Percentiles rank a stretch among this genome's conserved stretches.
Evolutionary conservation across 1,140 invertebrate genomes (phyloP).

Genomic region (Stegodyphus mimosarum): DNA sequence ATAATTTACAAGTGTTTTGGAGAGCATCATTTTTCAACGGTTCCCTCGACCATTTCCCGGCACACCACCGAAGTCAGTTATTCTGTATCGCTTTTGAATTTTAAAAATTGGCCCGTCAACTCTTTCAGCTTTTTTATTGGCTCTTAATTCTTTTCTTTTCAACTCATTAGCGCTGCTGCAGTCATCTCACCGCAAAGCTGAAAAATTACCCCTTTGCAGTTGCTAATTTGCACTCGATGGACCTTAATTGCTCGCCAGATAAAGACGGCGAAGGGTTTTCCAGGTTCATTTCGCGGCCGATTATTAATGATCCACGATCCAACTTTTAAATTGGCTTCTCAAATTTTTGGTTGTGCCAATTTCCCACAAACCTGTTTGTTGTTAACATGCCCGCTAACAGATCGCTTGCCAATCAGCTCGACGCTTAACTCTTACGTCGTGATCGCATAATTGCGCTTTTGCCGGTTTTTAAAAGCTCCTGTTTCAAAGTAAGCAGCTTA

Average conservation of each 20-base stretch:
- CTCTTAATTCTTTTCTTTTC: not conserved
- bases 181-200: slow-evolving; percentile 30
- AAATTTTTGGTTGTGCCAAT: slow-evolving; percentile 23
- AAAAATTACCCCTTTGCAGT: slow-evolving; percentile 17
- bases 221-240: slow-evolving; percentile 42
- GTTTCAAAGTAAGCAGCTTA: too few relatives aligned
- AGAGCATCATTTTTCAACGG: not conserved
- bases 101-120: too few relatives aligned
- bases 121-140: slow-evolving; percentile 5
- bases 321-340: slow-evolving; percentile 48
- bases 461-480: too few relatives aligned
- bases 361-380: slow-evolving; percentile 12
- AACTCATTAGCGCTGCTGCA: slow-evolving; percentile 17
- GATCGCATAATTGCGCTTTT: too few relatives aligned
- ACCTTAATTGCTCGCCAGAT: slow-evolving; percentile 47
- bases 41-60: not conserved
- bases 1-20: not conserved
- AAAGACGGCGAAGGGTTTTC: slow-evolving; percentile 34
- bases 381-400: slow-evolving; percentile 9
- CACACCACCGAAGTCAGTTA: too few relatives aligned
- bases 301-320: slow-evolving; percentile 41
- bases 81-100: too few relatives aligned
- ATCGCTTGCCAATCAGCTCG: too few relatives aligned
- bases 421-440: too few relatives aligned
- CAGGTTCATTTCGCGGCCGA: not conserved